Evolutionary conservation across 2,113 vertebrate species (phyloP), one percentile per base, ranked within the genome.

Genomic region (Prionailurus bengalensis): DNA sequence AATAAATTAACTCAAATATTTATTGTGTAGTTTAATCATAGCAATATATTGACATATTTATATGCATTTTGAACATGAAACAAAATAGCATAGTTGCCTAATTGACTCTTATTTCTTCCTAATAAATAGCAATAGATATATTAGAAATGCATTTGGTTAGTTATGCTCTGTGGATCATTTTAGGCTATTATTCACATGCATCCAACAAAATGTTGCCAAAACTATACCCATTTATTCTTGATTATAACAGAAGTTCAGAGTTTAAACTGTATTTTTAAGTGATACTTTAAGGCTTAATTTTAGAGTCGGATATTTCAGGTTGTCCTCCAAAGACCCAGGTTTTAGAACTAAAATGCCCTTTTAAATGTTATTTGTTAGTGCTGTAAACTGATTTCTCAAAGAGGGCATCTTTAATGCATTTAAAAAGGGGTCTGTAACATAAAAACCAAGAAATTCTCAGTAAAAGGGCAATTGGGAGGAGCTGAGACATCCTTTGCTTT

Each of bases 341-440:
- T 93, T 89, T 66, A 4, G 21, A 94, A 96, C 29, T 86, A 91
- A 91, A 88, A 68, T 80, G 25, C 23, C 17, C 19, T 91, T 94
- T 93, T 51, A 88, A 88, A 15, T 92, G 71, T 85, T 89, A 73
- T 55, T 81, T 53, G 15, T 89, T 93, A 90, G 31, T 82, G 65
- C 13, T 63, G 65, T 95, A 93, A 74, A 63, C 39, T 71, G 12
- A 93, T 71, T 90, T 97, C 96, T 90, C 45, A 86, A 92, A 95
- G 33, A n/a, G 36, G 36, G 15, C 14, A 45, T 94, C 45, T 92
- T 78, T 31, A 85, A 65, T 70, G 29, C 39, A 78, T 86, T 86
- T 73, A 31, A 80, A 58, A 95, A 93, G 17, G 25, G 31, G 29
- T 36, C 63, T 66, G 1, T 86, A 92, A 86, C 61, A 42, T 29